Conservation (phyloP, 2,888 invertebrate genomes). For the Amblyjoppa proteus region DNA sequence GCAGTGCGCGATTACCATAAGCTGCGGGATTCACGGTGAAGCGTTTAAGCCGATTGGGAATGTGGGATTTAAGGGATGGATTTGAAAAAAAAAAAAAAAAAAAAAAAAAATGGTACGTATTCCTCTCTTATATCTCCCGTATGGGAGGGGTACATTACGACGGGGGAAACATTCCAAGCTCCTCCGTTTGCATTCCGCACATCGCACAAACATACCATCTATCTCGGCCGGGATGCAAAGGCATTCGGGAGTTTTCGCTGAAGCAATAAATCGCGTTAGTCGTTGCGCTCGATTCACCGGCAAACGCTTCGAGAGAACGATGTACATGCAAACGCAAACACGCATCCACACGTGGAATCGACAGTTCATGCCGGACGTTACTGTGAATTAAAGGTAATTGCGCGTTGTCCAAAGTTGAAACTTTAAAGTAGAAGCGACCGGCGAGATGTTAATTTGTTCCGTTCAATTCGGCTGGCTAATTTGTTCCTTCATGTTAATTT, state of each 20-base stretch:
- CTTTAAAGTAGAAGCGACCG: slow-evolving; percentile 22
- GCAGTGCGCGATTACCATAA: background rate
- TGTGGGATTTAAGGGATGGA: slow-evolving; percentile 8
- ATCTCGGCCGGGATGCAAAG: slow-evolving; percentile 29
- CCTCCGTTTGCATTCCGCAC: slow-evolving; percentile 38
- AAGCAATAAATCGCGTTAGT: slow-evolving; percentile 49
- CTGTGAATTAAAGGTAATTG: slow-evolving; percentile 22
- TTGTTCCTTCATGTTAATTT: background rate
- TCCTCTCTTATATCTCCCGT: background rate
- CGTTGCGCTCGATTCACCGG: slow-evolving; percentile 44
- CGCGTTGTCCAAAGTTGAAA: slow-evolving; percentile 8
- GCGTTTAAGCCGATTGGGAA: slow-evolving; percentile 3
- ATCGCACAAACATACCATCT: slow-evolving; percentile 1
- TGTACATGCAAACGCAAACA: background rate
- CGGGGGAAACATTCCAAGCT: slow-evolving; percentile 15
- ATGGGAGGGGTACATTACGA: background rate
- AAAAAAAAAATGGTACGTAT: slow-evolving; percentile 17
- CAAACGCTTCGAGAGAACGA: slow-evolving; percentile 39
- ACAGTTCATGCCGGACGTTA: slow-evolving; percentile 16
- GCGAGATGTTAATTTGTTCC: slow-evolving; percentile 30
- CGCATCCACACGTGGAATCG: background rate
- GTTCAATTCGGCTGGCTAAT: slow-evolving; percentile 23
- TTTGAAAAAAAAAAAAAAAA: slow-evolving; percentile 48
- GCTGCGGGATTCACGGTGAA: background rate
- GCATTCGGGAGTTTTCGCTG: slow-evolving; percentile 49